Conservation (phyloP, 2,888 invertebrate species). For the Pyrgus malvae region DNA sequence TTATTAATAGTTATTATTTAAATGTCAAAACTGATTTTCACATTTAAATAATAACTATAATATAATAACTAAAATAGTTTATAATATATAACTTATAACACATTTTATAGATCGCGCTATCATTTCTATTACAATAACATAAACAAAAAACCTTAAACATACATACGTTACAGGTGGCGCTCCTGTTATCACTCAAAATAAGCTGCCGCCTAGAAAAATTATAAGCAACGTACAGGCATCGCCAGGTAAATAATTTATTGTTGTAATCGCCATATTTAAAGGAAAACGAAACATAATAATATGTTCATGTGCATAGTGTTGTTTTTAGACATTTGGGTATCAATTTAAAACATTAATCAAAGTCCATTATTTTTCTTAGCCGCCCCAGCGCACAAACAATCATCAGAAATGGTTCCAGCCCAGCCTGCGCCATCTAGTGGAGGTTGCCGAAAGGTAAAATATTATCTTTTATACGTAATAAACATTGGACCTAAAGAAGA, state of each 20-base stretch:
- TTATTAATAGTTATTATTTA: too few species aligned
- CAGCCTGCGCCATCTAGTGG: constrained; percentile 39
- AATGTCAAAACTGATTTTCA: too few species aligned
- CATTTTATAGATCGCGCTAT: too few species aligned
- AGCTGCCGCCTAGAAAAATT: constrained; percentile 46
- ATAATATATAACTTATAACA: too few species aligned
- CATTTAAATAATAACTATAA: too few species aligned
- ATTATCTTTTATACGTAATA: too few species aligned
- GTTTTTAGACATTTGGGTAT: too few species aligned
- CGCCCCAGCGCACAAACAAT: constrained; percentile 60
- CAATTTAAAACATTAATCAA: neutral
- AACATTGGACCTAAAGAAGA: too few species aligned
- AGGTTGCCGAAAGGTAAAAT: constrained; percentile 37
- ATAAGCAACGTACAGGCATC: constrained; percentile 70
- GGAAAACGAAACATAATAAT: neutral
- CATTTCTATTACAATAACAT: too few species aligned
- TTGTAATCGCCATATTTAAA: neutral
- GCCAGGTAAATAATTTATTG: constrained; percentile 50
- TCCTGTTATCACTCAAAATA: constrained; percentile 59
- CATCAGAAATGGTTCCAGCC: constrained; percentile 47
- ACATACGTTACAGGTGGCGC: constrained; percentile 57
- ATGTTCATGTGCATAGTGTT: too few species aligned
- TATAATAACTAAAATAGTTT: too few species aligned
- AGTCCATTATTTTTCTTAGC: constrained; percentile 43
- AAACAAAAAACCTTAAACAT: too few species aligned